A percentile compares a stretch with the other conserved stretches of the same genome.
phyloP scores from a whole-genome alignment of 2,888 invertebrate genomes.

The Gymnoscelis rufifasciata region DNA sequence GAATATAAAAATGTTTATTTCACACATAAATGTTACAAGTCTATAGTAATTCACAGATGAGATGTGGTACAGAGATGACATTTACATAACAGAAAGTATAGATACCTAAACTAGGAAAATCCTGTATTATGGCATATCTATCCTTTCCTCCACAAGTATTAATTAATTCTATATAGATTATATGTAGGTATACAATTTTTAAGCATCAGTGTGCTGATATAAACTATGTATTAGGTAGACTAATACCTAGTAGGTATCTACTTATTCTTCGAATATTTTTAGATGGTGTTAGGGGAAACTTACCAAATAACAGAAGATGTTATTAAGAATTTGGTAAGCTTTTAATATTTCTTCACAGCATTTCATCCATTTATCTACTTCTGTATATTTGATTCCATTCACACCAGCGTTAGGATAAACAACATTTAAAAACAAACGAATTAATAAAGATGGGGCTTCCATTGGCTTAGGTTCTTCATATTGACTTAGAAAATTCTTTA shows the following conservation, averaged over 20 bases:
- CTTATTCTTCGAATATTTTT: not conserved
- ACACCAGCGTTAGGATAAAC: conserved; percentile 9
- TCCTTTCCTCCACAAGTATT: too few species aligned
- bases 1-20: not conserved
- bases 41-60: too few species aligned
- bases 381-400: conserved; percentile 1
- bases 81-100: too few species aligned
- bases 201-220: too few species aligned
- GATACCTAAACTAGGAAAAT: too few species aligned
- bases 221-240: too few species aligned
- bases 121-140: too few species aligned
- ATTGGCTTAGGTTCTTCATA: not conserved
- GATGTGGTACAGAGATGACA: too few species aligned
- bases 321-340: conserved; percentile 30
- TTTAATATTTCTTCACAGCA: conserved; percentile 35
- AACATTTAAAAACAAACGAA: conserved; percentile 2
- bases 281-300: conserved; percentile 10
- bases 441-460: conserved; percentile 1
- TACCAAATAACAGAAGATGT: conserved; percentile 38
- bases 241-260: not conserved
- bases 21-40: too few species aligned
- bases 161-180: too few species aligned
- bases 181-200: too few species aligned
- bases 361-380: conserved; percentile 22
- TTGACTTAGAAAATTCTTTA: conserved; percentile 15